Conservation (phyloP, 2,113 vertebrate genomes). For the Gymnobelideus leadbeateri region DNA sequence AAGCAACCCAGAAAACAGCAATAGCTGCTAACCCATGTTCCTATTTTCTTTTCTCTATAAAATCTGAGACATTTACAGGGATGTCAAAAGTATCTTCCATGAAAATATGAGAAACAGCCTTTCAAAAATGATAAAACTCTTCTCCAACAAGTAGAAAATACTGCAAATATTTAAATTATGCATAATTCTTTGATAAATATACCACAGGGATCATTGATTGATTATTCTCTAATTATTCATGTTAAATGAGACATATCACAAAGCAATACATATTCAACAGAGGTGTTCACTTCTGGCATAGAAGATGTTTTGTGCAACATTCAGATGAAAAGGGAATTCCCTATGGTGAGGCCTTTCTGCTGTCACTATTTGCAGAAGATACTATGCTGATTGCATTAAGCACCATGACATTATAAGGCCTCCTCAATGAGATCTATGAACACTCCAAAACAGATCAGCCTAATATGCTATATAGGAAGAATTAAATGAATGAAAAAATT, state of each 20-base stretch:
- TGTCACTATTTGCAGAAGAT: background rate
- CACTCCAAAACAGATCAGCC: background rate
- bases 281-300: background rate
- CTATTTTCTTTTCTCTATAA: background rate
- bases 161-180: background rate
- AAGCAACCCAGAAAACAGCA: background rate
- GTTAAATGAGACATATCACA: background rate
- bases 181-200: background rate
- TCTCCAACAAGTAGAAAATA: background rate
- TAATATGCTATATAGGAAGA: background rate
- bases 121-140: background rate
- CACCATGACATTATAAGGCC: background rate
- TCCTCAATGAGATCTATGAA: background rate
- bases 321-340: background rate
- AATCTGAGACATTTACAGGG: background rate
- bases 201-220: background rate
- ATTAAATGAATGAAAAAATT: background rate
- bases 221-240: background rate
- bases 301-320: background rate
- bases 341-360: background rate
- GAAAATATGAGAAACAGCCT: background rate
- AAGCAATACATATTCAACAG: background rate
- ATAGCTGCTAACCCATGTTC: too few relatives aligned
- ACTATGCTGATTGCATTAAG: background rate
- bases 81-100: background rate